phyloP scores from a whole-genome alignment of 2,888 invertebrate species.

The Lissonota sp. region DNA sequence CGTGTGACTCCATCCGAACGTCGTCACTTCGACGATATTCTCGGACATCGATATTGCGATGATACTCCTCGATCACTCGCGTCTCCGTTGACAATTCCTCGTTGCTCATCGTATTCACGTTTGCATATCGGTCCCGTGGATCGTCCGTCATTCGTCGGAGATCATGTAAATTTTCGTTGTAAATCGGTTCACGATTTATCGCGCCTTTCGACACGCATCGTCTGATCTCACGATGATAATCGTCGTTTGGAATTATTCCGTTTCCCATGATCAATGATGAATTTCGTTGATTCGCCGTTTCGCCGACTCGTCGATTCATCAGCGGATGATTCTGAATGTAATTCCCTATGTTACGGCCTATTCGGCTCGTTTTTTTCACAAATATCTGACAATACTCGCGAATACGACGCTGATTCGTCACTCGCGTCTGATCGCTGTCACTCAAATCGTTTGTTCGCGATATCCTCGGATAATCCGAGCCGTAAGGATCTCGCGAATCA shows the following conservation, averaged over 20 bases:
- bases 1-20: conserved; percentile 48
- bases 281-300: not conserved
- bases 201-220: not conserved
- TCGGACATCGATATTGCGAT: conserved; percentile 57
- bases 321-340: conserved; percentile 75
- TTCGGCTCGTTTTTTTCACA: conserved; percentile 78
- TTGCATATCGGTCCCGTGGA: conserved; percentile 23
- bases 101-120: conserved; percentile 66
- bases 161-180: conserved; percentile 18
- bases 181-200: conserved; percentile 18
- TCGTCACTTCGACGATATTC: conserved; percentile 45
- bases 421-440: conserved; percentile 1
- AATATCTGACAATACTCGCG: conserved; percentile 78
- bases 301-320: conserved; percentile 16
- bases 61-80: conserved; percentile 55
- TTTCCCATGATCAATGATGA: conserved; percentile 17
- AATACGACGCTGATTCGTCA: conserved; percentile 70
- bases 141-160: not conserved
- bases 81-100: conserved; percentile 37
- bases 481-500: conserved; percentile 75
- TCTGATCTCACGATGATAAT: conserved; percentile 21
- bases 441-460: conserved; percentile 21
- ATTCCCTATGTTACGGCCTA: conserved; percentile 76
- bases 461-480: conserved; percentile 27
- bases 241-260: conserved; percentile 29